Evolutionary conservation across 2,888 invertebrate species (phyloP).

Genomic region (Latheticus oryzae): DNA sequence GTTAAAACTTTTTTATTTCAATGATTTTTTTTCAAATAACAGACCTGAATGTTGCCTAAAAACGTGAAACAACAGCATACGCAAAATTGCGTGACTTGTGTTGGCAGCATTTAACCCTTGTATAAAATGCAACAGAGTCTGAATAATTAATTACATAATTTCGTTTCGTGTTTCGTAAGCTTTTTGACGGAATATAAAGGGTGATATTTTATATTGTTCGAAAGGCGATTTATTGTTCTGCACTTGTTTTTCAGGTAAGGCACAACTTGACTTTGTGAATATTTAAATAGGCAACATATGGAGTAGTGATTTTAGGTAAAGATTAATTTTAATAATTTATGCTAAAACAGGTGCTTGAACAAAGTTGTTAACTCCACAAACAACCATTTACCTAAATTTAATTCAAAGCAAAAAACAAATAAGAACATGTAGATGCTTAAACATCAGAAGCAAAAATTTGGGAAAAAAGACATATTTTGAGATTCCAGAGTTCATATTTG

Average conservation of each 20-base stretch:
- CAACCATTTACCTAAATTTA: too few relatives aligned
- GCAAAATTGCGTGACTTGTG: constrained; percentile 49
- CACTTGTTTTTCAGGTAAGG: constrained; percentile 13
- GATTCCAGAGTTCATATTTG: too few relatives aligned
- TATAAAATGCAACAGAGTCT: constrained; percentile 61
- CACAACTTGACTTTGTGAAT: constrained; percentile 39
- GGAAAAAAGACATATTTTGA: too few relatives aligned
- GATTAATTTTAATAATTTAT: constrained; percentile 14
- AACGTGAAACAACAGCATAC: constrained; percentile 16
- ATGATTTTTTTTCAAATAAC: background rate
- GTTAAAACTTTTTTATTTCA: background rate
- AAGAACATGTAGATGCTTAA: too few relatives aligned
- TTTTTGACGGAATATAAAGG: constrained; percentile 45
- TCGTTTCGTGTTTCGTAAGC: constrained; percentile 51
- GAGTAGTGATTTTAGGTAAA: constrained; percentile 16
- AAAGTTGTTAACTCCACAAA: constrained; percentile 1
- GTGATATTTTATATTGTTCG: constrained; percentile 28
- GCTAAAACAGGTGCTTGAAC: constrained; percentile 15
- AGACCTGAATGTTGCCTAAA: too few relatives aligned
- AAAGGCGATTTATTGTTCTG: constrained; percentile 32
- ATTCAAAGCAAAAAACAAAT: too few relatives aligned
- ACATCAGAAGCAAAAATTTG: too few relatives aligned
- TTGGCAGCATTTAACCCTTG: constrained; percentile 61
- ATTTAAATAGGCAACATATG: constrained; percentile 38
- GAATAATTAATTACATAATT: constrained; percentile 63